These are phyloP conservation scores for Neogale vison DNA, from an alignment of 2,113 vertebrate species.

Conservation along the genomic window DNA sequence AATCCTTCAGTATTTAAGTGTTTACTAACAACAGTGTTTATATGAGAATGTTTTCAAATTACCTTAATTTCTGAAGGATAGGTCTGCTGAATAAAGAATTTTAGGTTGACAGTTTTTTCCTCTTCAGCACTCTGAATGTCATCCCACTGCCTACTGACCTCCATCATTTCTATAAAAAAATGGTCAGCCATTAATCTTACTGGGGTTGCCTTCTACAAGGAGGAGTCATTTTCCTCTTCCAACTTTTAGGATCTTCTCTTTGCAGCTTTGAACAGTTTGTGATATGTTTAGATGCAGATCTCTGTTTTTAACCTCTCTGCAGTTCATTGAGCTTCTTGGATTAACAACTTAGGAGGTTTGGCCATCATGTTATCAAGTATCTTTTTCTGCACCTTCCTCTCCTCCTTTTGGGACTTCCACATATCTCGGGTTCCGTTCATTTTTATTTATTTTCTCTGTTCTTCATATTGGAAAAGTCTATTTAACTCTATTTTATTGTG, in stretches of 20 bases:
- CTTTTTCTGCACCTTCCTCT: not conserved
- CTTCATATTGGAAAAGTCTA: not conserved
- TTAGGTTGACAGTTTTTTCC: not conserved
- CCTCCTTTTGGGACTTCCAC: not conserved
- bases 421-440: not conserved
- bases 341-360: not conserved
- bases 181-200: not conserved
- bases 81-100: not conserved
- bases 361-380: not conserved
- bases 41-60: not conserved
- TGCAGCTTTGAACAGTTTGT: not conserved
- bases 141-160: not conserved
- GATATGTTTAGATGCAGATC: not conserved
- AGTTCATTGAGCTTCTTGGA: not conserved
- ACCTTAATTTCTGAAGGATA: not conserved
- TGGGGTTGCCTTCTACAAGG: not conserved
- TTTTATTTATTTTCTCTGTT: not conserved
- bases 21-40: not conserved
- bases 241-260: not conserved
- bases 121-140: not conserved
- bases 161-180: not conserved
- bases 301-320: not conserved
- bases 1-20: not conserved
- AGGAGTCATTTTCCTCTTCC: not conserved
- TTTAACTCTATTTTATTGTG: not conserved